These are phyloP conservation scores for Eupithecia exiguata DNA, from an alignment of 2,888 invertebrate species.

Conservation along the genomic window DNA sequence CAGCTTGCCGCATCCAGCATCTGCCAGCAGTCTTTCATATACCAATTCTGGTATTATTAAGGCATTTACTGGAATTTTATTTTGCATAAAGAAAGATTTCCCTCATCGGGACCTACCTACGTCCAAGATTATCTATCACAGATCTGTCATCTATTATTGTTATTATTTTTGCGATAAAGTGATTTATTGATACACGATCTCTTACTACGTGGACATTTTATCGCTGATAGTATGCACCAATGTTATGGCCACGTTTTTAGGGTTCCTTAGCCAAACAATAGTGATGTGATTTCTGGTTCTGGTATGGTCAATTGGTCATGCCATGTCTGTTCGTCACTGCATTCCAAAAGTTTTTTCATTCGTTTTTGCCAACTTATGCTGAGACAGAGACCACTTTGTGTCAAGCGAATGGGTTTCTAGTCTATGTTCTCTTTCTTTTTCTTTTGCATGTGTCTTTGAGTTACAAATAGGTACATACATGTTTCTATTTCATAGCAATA, in stretches of 20 bases:
- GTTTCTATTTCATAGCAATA: not conserved
- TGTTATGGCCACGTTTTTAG: conserved; percentile 18
- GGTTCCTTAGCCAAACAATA: not conserved
- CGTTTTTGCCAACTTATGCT: not conserved
- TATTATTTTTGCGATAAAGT: conserved; percentile 42
- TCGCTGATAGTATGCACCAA: conserved; percentile 28
- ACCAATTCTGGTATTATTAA: no score
- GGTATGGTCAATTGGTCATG: not conserved
- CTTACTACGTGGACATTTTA: conserved; percentile 26
- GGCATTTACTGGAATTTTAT: not conserved
- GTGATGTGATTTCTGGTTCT: not conserved
- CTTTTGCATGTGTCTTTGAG: not conserved
- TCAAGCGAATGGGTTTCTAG: not conserved
- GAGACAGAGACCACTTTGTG: not conserved
- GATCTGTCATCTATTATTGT: conserved; percentile 10
- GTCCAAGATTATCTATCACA: not conserved
- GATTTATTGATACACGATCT: conserved; percentile 45
- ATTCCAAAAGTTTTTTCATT: not conserved
- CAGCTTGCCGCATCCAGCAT: no score
- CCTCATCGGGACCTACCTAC: not conserved
- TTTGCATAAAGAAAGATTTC: not conserved
- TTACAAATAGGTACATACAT: no score
- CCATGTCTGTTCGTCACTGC: not conserved
- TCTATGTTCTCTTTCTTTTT: not conserved
- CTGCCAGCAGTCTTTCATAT: no score